Base-by-base conservation (phyloP, 2,888 invertebrate genomes). In the Zonitis immaculata region DNA sequence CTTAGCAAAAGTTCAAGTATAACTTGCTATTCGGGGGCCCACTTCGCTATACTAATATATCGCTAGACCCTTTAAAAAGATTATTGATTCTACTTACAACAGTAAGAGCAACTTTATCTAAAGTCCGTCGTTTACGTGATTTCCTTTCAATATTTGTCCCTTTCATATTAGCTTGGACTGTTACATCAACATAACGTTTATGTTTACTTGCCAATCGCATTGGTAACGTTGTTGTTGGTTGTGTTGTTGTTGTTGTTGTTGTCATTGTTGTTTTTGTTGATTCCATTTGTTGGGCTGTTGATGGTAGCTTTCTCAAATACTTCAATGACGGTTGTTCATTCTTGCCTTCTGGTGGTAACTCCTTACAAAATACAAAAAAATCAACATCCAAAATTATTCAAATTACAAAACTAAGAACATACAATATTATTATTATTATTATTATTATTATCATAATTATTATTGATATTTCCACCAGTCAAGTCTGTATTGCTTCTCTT, bases 21-120 rank as follows among this genome's bases (percentile, higher is more conserved):
- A n/a, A n/a, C n/a, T n/a, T n/a, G n/a, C n/a, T n/a, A n/a, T n/a
- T n/a, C n/a, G n/a, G n/a, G n/a, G n/a, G n/a, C n/a, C n/a, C n/a
- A n/a, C n/a, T n/a, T n/a, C n/a, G n/a, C n/a, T n/a, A n/a, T n/a
- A n/a, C n/a, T n/a, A n/a, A n/a, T n/a, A n/a, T n/a, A n/a, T n/a
- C n/a, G n/a, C n/a, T n/a, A n/a, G n/a, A n/a, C n/a, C n/a, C n/a
- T n/a, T n/a, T n/a, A n/a, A n/a, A n/a, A n/a, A n/a, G n/a, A n/a
- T n/a, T n/a, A n/a, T n/a, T n/a, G n/a, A n/a, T n/a, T n/a, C n/a
- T 75, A 80, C 83, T 84, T 78, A 84, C 84, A 77, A 83, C 81
- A 66, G 79, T 82, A 35, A 79, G 77, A 50, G 81, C 78, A 61
- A 80, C 75, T 71, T 83, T 84, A 63, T 85, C 85, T 14, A 80